Evolutionary conservation across 1,140 invertebrate genomes (phyloP).

Genomic region (Pseudoatta argentina): DNA sequence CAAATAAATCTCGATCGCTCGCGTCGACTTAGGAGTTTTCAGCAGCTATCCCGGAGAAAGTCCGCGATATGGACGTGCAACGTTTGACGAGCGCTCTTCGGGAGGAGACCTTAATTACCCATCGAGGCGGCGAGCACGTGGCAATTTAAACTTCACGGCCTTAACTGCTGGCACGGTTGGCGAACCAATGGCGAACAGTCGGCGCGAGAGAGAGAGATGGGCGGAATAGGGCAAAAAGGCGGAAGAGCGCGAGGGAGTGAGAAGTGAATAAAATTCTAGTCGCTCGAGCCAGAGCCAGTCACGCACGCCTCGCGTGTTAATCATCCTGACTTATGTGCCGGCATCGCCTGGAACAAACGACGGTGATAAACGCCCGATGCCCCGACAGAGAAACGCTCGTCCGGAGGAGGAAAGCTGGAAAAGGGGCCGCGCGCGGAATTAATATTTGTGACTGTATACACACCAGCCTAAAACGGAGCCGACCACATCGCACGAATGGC

Average conservation of each 20-base stretch:
- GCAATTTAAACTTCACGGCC: slow-evolving; percentile 73
- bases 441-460: slow-evolving; percentile 79
- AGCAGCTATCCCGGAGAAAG: slow-evolving; percentile 5
- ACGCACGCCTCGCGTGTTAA: slow-evolving; percentile 82
- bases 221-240: not conserved
- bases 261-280: slow-evolving; percentile 80
- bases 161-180: slow-evolving; percentile 59
- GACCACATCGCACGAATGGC: slow-evolving; percentile 5
- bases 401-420: slow-evolving; percentile 48
- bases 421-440: slow-evolving; percentile 69
- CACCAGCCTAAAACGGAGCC: slow-evolving; percentile 39
- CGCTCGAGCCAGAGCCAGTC: slow-evolving; percentile 77
- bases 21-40: not conserved
- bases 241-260: slow-evolving; percentile 65
- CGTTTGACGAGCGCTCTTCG: slow-evolving; percentile 31
- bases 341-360: slow-evolving; percentile 76
- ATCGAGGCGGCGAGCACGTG: slow-evolving; percentile 62
- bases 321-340: slow-evolving; percentile 81
- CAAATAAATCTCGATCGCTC: slow-evolving; percentile 35
- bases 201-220: slow-evolving; percentile 16
- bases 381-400: slow-evolving; percentile 46
- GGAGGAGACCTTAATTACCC: slow-evolving; percentile 61
- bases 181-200: slow-evolving; percentile 20
- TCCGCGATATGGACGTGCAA: slow-evolving; percentile 41
- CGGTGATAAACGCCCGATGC: slow-evolving; percentile 81